Percentiles rank a stretch among this genome's conserved stretches.
phyloP scores from a whole-genome alignment of 35 echinoderm and acorn worm genomes.

The Lytechinus pictus region DNA sequence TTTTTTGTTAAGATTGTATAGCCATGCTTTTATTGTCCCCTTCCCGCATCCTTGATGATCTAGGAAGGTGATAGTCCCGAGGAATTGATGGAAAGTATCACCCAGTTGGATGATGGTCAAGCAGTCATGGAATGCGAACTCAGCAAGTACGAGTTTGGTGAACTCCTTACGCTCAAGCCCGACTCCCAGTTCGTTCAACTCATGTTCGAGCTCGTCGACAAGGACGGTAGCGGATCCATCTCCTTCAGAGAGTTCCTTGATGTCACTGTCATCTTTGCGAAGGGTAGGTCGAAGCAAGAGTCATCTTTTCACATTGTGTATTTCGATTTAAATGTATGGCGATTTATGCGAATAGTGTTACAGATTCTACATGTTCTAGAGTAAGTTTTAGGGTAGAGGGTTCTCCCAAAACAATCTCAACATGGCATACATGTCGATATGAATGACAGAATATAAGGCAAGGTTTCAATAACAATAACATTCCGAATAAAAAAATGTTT shows the following conservation, averaged over 20 bases:
- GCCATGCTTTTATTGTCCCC: neutral
- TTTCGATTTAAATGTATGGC: too few species aligned
- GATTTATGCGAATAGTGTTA: too few species aligned
- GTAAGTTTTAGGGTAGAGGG: too few species aligned
- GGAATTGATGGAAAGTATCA: conserved; percentile 27
- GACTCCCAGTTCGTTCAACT: conserved; percentile 72
- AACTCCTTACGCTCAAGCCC: conserved; percentile 52
- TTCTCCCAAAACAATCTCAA: too few species aligned
- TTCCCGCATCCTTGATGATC: neutral
- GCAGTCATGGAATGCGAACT: conserved; percentile 58
- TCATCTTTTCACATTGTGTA: neutral
- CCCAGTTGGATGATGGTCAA: conserved; percentile 14
- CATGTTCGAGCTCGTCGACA: conserved; percentile 82
- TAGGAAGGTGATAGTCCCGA: conserved; percentile 20
- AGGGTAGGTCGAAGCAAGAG: conserved; percentile 52
- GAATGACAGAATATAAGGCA: too few species aligned
- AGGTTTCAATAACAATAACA: too few species aligned
- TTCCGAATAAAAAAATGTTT: too few species aligned
- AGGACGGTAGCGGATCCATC: conserved; percentile 69
- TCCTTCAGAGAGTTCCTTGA: conserved; percentile 81
- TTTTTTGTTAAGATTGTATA: too few species aligned
- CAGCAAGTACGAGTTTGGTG: conserved; percentile 67
- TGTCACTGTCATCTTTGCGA: conserved; percentile 77
- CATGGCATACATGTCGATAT: too few species aligned
- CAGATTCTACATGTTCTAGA: too few species aligned